Base-by-base conservation (phyloP, 2,888 invertebrate species). In the Melinaea menophilus region DNA sequence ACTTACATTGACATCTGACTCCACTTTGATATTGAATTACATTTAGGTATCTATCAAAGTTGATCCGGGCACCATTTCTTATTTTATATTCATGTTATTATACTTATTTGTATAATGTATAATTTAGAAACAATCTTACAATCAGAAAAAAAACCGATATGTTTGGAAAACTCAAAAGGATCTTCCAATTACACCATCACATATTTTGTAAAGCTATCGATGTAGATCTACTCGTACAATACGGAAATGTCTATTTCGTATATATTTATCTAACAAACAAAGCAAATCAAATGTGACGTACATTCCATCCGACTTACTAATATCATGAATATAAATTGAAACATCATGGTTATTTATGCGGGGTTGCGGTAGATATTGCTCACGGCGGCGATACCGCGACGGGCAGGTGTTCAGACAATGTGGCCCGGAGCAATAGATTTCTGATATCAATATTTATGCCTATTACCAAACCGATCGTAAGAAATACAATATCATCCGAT, bases 261-360 rank as follows among this genome's bases (percentile, higher is more conserved):
- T 22, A 22, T 77, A 84, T 86, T 85, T 85, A 84, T 85, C 82
- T 82, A 74, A 75, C 78, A 82, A 85, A 88, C 85, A 89, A 88
- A 86, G 82, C 79, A 82, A 88, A 88, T 89, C 87, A 86, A 86
- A 88, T 86, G 85, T 88, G 88, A 88, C 85, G 84, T 82, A 80
- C 77, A 73, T 75, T 77, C 78, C 77, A 72, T 76, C 73, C 70
- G 74, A 74, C 74, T 85, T 85, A 86, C 87, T 88, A 89, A 88
- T 88, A 88, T 87, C 88, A 89, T 89, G 89, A 89, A 89, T 89
- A 88, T 87, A 89, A 88, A 89, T 88, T 85, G 89, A 86, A 88
- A 88, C 89, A 88, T 89, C 88, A 84, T 82, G 85, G 86, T 81
- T 89, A 88, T 88, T 87, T 88, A 87, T 86, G 86, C 81, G 78